Evolutionary conservation across 2,113 vertebrate genomes (phyloP).

Genomic region (Datnioides undecimradiatus): DNA sequence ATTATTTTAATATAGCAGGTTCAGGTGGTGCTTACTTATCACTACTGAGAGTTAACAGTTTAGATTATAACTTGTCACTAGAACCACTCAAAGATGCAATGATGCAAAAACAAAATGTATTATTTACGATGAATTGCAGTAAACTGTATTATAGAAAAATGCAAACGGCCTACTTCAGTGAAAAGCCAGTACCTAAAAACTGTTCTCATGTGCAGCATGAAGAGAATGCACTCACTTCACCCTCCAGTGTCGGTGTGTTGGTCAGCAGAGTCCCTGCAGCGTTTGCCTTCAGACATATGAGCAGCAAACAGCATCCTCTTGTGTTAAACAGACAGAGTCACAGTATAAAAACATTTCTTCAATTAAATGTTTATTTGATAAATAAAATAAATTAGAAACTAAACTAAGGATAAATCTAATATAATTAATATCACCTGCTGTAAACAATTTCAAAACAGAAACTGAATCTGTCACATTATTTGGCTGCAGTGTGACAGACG

Average conservation of each 20-base stretch:
- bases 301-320: conserved; percentile 46
- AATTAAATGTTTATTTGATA: background rate
- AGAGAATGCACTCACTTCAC: background rate
- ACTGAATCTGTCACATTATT: background rate
- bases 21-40: too few relatives aligned
- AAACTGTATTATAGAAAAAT: background rate
- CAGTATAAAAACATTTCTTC: background rate
- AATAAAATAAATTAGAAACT: background rate
- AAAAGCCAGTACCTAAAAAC: background rate
- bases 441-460: background rate
- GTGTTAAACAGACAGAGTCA: conserved; percentile 35
- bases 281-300: background rate
- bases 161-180: background rate
- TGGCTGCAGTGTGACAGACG: background rate
- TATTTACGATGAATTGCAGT: too few relatives aligned
- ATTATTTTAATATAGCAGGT: background rate
- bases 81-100: background rate
- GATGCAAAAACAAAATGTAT: background rate
- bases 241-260: background rate
- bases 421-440: rapidly evolving
- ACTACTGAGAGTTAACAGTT: too few relatives aligned
- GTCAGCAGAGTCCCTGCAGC: too few relatives aligned
- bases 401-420: rapidly evolving
- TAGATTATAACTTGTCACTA: background rate
- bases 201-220: background rate